Conservation (phyloP, 2,888 invertebrate species). For the Drosophila buzzatii region DNA sequence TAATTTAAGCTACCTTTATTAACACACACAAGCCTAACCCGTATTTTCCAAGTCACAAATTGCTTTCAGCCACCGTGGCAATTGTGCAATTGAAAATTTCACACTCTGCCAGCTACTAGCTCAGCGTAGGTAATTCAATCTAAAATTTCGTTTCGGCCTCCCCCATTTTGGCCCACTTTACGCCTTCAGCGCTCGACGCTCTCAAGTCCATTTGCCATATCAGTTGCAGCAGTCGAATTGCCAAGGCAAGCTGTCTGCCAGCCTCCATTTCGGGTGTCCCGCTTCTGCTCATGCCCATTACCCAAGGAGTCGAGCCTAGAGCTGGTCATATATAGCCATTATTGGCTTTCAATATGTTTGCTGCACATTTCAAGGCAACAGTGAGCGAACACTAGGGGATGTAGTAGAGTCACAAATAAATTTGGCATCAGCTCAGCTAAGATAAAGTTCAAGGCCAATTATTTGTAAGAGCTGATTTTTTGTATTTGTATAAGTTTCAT, state of each 20-base stretch:
- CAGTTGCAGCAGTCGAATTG: constrained; percentile 45
- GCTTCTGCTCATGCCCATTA: constrained; percentile 16
- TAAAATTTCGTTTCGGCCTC: constrained; percentile 4
- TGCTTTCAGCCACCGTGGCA: constrained; percentile 14
- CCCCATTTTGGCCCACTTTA: background rate
- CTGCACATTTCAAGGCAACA: constrained; percentile 57
- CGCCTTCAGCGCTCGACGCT: constrained; percentile 9
- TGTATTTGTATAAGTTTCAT: background rate
- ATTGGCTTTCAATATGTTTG: constrained; percentile 61
- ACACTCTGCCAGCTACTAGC: constrained; percentile 33
- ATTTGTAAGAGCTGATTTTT: constrained; percentile 6
- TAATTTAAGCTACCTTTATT: background rate
- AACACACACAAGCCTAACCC: background rate
- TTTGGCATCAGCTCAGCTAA: constrained; percentile 53
- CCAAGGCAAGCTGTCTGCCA: constrained; percentile 27
- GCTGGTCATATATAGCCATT: constrained; percentile 55
- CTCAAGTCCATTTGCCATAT: constrained; percentile 54
- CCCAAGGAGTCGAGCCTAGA: constrained; percentile 8
- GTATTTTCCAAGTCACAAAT: constrained; percentile 16
- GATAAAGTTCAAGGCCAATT: constrained; percentile 74
- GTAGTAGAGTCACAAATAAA: constrained; percentile 13
- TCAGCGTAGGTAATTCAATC: constrained; percentile 26
- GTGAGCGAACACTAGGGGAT: background rate
- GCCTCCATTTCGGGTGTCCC: constrained; percentile 3
- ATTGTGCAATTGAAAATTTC: constrained; percentile 39